These are phyloP conservation scores for Pachycephala philippinensis DNA, from an alignment of 2,113 vertebrate genomes.

Conservation along the genomic window DNA sequence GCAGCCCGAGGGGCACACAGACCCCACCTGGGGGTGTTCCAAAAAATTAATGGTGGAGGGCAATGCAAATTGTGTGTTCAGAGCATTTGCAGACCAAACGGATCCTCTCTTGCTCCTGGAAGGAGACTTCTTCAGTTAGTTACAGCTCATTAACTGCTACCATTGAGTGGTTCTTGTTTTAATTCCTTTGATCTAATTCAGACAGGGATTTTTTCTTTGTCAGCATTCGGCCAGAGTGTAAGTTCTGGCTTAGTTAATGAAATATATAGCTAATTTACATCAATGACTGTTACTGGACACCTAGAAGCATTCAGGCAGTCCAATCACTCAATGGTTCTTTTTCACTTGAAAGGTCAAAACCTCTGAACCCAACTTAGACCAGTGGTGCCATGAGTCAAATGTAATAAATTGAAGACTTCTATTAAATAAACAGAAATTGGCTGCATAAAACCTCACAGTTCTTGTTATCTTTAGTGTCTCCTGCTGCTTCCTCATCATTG, in stretches of 20 bases:
- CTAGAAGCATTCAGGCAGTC: neutral
- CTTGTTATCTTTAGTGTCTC: neutral
- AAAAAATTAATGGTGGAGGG: neutral
- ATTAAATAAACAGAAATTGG: neutral
- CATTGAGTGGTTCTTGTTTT: constrained; percentile 46
- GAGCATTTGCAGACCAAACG: neutral
- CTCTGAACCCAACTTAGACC: neutral
- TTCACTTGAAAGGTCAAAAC: neutral
- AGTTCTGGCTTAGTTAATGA: constrained; percentile 44
- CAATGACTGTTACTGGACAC: constrained; percentile 12
- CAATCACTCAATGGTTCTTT: neutral
- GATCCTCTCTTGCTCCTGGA: neutral
- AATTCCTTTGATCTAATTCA: constrained; percentile 64
- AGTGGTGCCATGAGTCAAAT: neutral
- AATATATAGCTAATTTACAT: constrained; percentile 50
- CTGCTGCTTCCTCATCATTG: neutral
- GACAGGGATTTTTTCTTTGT: constrained; percentile 4
- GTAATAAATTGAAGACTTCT: neutral
- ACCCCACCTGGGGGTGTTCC: neutral
- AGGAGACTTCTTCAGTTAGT: constrained; percentile 6
- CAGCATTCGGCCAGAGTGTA: constrained; percentile 7
- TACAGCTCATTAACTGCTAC: constrained; percentile 62
- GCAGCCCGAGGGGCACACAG: neutral
- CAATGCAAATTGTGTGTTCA: neutral
- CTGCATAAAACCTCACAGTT: neutral